Percentiles rank a stretch among this genome's conserved stretches.
These are phyloP conservation scores for Orchesellides sinensis DNA, from an alignment of 2,888 invertebrate species.

Conservation along the genomic window DNA sequence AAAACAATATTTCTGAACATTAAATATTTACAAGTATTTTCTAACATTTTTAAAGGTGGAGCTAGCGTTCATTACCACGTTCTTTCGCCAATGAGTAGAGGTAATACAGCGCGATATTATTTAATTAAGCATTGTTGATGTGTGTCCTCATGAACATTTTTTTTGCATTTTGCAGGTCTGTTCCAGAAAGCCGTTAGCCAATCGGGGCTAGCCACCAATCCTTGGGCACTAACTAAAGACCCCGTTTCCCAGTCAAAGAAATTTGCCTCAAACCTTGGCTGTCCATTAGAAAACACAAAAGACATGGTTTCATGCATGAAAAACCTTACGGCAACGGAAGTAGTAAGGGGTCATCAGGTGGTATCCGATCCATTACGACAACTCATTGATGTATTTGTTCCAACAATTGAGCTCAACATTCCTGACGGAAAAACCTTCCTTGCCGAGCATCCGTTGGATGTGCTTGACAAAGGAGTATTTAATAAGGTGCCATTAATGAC, in stretches of 20 bases:
- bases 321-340: conserved; percentile 37
- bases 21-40: no score
- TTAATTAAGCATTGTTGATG: not conserved
- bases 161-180: conserved; percentile 26
- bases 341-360: conserved; percentile 34
- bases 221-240: conserved; percentile 57
- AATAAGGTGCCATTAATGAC: conserved; percentile 41
- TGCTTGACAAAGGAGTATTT: conserved; percentile 48
- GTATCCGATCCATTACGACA: conserved; percentile 58
- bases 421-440: conserved; percentile 62
- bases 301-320: conserved; percentile 60
- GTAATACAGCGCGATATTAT: not conserved
- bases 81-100: conserved; percentile 39
- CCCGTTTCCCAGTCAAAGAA: conserved; percentile 50
- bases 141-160: not conserved
- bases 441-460: conserved; percentile 38
- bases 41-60: no score
- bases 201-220: conserved; percentile 51
- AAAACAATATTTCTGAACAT: no score
- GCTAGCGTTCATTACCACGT: conserved; percentile 24
- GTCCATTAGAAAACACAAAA: conserved; percentile 30
- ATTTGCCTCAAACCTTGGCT: conserved; percentile 53
- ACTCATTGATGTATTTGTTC: conserved; percentile 58
- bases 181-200: conserved; percentile 57
- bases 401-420: conserved; percentile 50